These are phyloP conservation scores for Zootoca vivipara DNA, from an alignment of 2,113 vertebrate genomes.

Conservation along the genomic window DNA sequence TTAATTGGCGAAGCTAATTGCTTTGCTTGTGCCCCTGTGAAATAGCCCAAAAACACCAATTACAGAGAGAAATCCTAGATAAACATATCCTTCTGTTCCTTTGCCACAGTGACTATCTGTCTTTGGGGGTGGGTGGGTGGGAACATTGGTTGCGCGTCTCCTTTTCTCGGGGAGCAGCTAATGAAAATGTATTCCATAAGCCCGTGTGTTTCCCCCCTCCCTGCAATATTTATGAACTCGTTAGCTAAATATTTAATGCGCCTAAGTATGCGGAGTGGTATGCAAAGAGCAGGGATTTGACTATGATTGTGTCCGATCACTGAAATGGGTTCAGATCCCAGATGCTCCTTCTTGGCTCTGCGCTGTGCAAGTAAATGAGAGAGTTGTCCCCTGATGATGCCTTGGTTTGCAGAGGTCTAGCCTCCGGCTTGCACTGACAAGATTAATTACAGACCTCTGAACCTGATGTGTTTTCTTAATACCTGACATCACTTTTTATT, in stretches of 20 bases:
- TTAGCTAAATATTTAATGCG: conserved; percentile 70
- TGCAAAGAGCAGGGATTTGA: conserved; percentile 45
- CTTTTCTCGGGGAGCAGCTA: background rate
- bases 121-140: background rate
- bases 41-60: conserved; percentile 5
- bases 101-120: background rate
- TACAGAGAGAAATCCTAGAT: background rate
- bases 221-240: conserved; percentile 40
- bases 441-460: conserved; percentile 75
- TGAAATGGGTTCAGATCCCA: conserved; percentile 58
- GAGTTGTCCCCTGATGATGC: conserved; percentile 19
- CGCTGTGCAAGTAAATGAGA: conserved; percentile 40
- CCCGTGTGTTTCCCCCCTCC: conserved; percentile 29
- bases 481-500: conserved; percentile 52
- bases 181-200: conserved; percentile 38
- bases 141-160: background rate
- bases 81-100: conserved; percentile 10
- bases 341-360: conserved; percentile 8
- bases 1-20: conserved; percentile 32
- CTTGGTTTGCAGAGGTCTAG: conserved; percentile 39
- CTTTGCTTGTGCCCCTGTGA: conserved; percentile 14
- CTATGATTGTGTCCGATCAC: conserved; percentile 27
- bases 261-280: conserved; percentile 44
- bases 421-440: conserved; percentile 57
- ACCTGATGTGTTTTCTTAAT: conserved; percentile 69